Conservation (phyloP, 2,888 invertebrate genomes). For the Microchrysa polita region DNA sequence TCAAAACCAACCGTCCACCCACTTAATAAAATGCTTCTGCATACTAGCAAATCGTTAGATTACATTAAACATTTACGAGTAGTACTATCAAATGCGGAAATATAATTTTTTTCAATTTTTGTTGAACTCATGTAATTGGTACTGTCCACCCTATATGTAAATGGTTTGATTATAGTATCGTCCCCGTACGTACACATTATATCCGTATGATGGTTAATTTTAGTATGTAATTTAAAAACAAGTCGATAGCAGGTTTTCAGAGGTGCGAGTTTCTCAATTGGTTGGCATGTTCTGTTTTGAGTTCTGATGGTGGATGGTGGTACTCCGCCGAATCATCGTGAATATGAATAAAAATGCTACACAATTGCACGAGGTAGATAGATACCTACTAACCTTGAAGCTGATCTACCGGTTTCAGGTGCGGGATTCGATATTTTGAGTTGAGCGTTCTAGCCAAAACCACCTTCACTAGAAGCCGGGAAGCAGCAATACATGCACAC, state of each 20-base stretch:
- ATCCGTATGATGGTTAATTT: too few relatives aligned
- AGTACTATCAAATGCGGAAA: slow-evolving; percentile 1
- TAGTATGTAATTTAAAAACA: not conserved
- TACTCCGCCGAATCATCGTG: not conserved
- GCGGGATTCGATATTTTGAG: too few relatives aligned
- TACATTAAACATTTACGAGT: too few relatives aligned
- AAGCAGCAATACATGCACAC: too few relatives aligned
- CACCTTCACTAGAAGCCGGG: too few relatives aligned
- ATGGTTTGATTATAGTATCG: not conserved
- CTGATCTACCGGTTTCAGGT: not conserved
- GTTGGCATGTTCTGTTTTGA: not conserved
- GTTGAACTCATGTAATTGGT: slow-evolving; percentile 20
- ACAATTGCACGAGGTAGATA: not conserved
- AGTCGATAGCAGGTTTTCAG: not conserved
- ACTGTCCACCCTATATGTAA: not conserved
- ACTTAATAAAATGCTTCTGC: not conserved
- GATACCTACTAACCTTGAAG: not conserved
- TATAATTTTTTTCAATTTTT: not conserved
- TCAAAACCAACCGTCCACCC: not conserved
- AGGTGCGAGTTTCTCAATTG: not conserved
- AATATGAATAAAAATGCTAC: slow-evolving; percentile 5
- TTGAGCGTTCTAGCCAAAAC: too few relatives aligned
- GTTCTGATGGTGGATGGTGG: too few relatives aligned
- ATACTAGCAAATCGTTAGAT: not conserved
- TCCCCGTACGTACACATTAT: not conserved